Conservation (phyloP, 2,888 invertebrate species). For the Machimus rusticus region DNA sequence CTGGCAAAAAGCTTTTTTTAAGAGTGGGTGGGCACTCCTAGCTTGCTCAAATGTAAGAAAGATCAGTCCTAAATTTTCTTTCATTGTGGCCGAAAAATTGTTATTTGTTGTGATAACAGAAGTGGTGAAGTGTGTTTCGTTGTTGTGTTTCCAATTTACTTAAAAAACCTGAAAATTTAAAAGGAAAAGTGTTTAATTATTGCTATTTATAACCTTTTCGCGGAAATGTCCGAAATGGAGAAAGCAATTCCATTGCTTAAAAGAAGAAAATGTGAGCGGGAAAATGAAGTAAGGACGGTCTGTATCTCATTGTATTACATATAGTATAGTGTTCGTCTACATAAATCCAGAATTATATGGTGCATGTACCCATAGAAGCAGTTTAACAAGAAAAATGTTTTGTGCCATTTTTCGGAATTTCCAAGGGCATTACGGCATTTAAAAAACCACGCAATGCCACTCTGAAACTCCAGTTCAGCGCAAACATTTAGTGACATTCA, state of each 20-base stretch:
- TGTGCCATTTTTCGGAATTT: conserved; percentile 58
- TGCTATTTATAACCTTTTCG: not conserved
- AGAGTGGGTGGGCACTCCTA: not conserved
- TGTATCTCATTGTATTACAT: not conserved
- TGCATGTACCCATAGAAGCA: not conserved
- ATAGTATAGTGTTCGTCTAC: not conserved
- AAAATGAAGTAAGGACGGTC: conserved; percentile 41
- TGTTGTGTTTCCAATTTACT: not conserved
- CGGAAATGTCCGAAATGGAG: not conserved
- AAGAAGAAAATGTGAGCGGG: conserved; percentile 34
- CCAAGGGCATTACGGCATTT: conserved; percentile 56
- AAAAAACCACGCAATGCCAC: conserved; percentile 53
- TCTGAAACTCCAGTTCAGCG: conserved; percentile 56
- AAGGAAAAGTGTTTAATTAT: not conserved
- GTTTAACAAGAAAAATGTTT: conserved; percentile 47
- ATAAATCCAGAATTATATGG: not conserved
- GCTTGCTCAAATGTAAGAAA: not conserved
- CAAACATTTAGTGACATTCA: conserved; percentile 49
- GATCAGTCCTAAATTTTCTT: not conserved
- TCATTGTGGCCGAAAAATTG: not conserved
- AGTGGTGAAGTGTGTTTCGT: not conserved
- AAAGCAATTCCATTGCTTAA: not conserved
- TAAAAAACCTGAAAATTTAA: not conserved
- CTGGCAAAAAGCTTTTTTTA: not conserved
- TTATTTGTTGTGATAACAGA: not conserved